Evolutionary conservation across 1,140 invertebrate species (phyloP).

Genomic region (Microplitis demolitor): DNA sequence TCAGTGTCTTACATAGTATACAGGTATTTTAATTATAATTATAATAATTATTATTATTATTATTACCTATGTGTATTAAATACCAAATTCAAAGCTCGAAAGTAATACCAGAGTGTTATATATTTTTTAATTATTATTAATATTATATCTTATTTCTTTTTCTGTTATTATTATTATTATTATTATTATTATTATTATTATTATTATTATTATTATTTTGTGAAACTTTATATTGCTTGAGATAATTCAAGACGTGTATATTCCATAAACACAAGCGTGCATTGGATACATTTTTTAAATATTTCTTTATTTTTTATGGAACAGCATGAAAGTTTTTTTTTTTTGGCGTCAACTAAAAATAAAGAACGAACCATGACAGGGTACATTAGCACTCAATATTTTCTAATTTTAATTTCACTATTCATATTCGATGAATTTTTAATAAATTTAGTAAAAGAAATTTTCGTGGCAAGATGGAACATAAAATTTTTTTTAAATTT

Average conservation of each 20-base stretch:
- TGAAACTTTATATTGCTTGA: not conserved
- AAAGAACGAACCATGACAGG: no score
- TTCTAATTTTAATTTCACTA: no score
- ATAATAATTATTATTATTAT: not conserved
- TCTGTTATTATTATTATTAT: not conserved
- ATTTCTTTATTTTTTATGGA: not conserved
- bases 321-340: not conserved
- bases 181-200: not conserved
- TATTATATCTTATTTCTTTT: not conserved
- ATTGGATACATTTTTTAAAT: slow-evolving; percentile 15
- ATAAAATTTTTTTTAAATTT: no score
- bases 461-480: no score
- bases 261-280: slow-evolving; percentile 2
- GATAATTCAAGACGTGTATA: not conserved
- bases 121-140: no score
- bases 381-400: no score
- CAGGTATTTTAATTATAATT: not conserved
- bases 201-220: slow-evolving; percentile 3
- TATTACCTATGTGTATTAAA: not conserved
- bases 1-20: slow-evolving; percentile 17
- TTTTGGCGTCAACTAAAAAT: slow-evolving; percentile 21
- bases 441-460: no score
- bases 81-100: slow-evolving; percentile 24
- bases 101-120: not conserved
- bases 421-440: no score